phyloP scores from a whole-genome alignment of 2,797 vertebrate species.

The Euthynnus affinis region DNA sequence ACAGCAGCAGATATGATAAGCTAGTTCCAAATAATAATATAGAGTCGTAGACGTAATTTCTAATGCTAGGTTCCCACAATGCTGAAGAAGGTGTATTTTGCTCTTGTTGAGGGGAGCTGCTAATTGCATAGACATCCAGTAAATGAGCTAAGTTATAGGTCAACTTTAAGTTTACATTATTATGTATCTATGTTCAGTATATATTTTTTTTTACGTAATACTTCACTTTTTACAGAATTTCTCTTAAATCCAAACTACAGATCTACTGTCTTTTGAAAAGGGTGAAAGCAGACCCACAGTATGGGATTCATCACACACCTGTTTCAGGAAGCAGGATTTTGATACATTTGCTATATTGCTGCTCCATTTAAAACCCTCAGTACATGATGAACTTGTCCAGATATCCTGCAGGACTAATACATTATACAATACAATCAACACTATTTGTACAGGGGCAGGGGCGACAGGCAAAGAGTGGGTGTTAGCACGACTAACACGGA shows the following conservation, averaged over 20 bases:
- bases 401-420: neutral
- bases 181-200: neutral
- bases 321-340: neutral
- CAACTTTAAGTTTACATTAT: neutral
- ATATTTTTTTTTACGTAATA: too few species aligned
- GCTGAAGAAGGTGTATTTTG: neutral
- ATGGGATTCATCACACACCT: too few species aligned
- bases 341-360: neutral
- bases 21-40: neutral
- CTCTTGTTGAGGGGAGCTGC: neutral
- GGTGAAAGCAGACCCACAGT: neutral
- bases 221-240: too few species aligned
- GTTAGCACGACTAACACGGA: constrained; percentile 38
- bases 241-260: neutral
- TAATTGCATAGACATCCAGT: neutral
- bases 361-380: neutral
- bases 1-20: neutral
- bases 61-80: neutral
- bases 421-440: constrained; percentile 24
- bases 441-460: constrained; percentile 2
- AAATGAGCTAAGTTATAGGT: neutral
- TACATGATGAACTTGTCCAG: neutral
- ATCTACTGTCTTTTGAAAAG: neutral
- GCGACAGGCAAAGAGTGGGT: constrained; percentile 25
- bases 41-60: neutral